Evolutionary conservation across 2,797 vertebrate genomes (phyloP), one percentile per base, ranked within the genome.

Genomic region (Glyptemys insculpta): DNA sequence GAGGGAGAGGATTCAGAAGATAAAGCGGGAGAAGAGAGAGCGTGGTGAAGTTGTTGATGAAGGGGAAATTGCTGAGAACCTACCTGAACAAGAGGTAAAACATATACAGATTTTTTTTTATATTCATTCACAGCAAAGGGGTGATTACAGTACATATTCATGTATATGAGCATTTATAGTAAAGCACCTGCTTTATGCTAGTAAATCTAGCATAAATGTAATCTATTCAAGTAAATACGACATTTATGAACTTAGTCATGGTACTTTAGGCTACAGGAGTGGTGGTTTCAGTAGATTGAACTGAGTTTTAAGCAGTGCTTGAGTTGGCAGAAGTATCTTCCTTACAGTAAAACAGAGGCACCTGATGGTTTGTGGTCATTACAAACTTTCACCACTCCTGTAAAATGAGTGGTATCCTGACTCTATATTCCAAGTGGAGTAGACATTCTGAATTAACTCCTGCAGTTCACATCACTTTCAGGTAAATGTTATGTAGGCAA

Each of bases 1-100:
- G 97, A 98, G 99, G 41, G 99, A 99, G 95, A 98, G 99, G 83
- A 99, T 99, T 96, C 99, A 99, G 98, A 99, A 97, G 97, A 99
- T 99, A 95, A 99, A 99, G 94, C 97, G 99, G 65, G 99, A 99
- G 97, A 99, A 99, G 79, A 97, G 99, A 2, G 99, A 99, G 83
- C 99, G 99, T 0, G 99, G 99, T 6, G 99, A 99, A 95, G 98
- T 85, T 0, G 99, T 99, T 8, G 99, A 99, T 62, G 99, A 99
- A 96, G 99, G 99, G 72, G 99, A 99, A 1, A 99, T 99, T 0
- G 99, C 99, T 0, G 99, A 99, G 96, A 99, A 99, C 91, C 98
- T 99, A 37, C 99, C 99, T 0, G 99, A 99, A 56, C 99, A 99
- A 97, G 99, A 99, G 99, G 99, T 99, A 96, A 89, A 2, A 7